Percentiles rank a stretch among this genome's conserved stretches.
Conservation (phyloP, 1,140 invertebrate species). For the Chymomyza costata region DNA sequence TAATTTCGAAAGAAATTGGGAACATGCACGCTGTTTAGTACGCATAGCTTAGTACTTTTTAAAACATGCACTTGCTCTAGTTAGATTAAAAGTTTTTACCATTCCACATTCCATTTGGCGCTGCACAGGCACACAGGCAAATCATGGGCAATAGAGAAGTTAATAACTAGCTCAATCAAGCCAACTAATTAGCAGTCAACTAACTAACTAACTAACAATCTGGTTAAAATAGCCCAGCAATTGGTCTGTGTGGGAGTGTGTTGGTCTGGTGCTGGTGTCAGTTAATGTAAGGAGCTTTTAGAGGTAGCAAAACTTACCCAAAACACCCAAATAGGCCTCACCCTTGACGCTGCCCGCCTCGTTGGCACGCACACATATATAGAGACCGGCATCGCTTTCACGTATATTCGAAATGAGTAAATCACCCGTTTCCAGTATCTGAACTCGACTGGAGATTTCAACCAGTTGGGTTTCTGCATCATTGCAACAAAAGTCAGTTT, state of each 20-base stretch:
- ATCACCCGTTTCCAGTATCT: slow-evolving; percentile 89
- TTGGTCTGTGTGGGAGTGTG: background rate
- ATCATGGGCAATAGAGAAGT: no score
- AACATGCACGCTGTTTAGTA: no score
- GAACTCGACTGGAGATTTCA: slow-evolving; percentile 81
- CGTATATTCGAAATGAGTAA: slow-evolving; percentile 90
- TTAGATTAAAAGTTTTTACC: no score
- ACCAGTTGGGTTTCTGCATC: slow-evolving; percentile 68
- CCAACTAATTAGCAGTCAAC: no score
- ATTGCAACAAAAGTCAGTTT: background rate
- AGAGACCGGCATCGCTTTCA: slow-evolving; percentile 88
- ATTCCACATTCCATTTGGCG: no score
- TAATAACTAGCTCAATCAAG: no score
- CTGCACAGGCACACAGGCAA: no score
- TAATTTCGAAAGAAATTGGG: no score
- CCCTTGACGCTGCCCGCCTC: slow-evolving; percentile 90
- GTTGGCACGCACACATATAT: slow-evolving; percentile 91
- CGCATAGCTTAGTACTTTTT: no score
- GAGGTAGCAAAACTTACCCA: slow-evolving; percentile 81
- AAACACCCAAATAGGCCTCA: slow-evolving; percentile 86
- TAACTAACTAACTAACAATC: no score
- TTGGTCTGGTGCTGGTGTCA: background rate
- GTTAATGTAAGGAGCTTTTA: slow-evolving; percentile 7
- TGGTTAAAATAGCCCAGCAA: no score
- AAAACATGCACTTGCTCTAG: no score